Evolutionary conservation across 1,140 invertebrate species (phyloP).

Genomic region (Trichonephila clavipes): DNA sequence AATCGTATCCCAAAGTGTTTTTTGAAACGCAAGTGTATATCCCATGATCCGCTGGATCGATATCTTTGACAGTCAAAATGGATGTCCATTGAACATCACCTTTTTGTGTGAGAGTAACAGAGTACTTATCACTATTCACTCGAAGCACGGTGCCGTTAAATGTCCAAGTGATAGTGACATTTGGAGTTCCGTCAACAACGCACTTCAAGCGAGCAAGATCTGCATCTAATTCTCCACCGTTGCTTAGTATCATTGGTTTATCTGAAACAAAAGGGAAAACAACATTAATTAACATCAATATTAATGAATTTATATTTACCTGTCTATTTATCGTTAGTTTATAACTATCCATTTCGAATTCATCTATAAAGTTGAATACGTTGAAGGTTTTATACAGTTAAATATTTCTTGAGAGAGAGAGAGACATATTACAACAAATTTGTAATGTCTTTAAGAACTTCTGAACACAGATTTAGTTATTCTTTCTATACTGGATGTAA

Average conservation of each 20-base stretch:
- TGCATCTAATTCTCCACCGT: conserved; percentile 37
- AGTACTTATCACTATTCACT: conserved; percentile 48
- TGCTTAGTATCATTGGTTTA: conserved; percentile 58
- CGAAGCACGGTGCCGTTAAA: conserved; percentile 53
- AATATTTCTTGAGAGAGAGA: too few species aligned
- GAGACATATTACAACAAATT: too few species aligned
- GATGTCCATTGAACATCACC: conserved; percentile 60
- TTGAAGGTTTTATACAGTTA: too few species aligned
- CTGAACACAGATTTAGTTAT: too few species aligned
- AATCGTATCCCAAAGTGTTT: conserved; percentile 61
- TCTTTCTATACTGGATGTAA: too few species aligned
- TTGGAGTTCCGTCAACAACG: conserved; percentile 48
- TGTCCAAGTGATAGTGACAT: conserved; percentile 66
- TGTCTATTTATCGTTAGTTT: too few species aligned
- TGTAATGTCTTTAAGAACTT: too few species aligned
- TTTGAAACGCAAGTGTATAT: conserved; percentile 68
- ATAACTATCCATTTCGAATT: too few species aligned
- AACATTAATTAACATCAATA: too few species aligned
- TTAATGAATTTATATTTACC: too few species aligned
- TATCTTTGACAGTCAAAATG: conserved; percentile 34
- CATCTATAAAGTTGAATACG: too few species aligned
- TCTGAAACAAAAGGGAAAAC: conserved; percentile 23
- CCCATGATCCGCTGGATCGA: conserved; percentile 50
- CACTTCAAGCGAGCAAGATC: conserved; percentile 46
- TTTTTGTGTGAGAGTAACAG: conserved; percentile 3